Base-by-base conservation (phyloP, 1,140 invertebrate species). In the Bombus vancouverensis region DNA sequence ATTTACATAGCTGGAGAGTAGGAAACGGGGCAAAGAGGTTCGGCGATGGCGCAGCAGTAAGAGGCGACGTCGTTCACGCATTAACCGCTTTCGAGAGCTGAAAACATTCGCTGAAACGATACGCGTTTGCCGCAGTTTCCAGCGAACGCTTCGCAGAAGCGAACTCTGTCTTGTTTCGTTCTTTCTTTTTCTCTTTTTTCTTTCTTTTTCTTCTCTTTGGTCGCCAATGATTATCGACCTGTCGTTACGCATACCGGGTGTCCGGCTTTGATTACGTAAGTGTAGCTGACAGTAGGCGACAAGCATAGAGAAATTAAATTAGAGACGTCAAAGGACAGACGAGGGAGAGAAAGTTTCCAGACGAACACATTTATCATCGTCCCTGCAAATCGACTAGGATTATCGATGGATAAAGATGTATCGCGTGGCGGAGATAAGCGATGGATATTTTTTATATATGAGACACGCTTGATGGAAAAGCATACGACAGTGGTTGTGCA, bases 1-100 rank as follows among this genome's bases (percentile, higher is more conserved):
- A 92, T 92, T 90, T 90, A 90, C 86, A 70, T 44, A 28, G 53
- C 62, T 66, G 37, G 37, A 44, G 37, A 34, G 37, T 59, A 53
- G 44, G 32, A 70, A 68, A 53, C 78, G 37, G 44, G 62, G 15
- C 15, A 22, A 18, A 12, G 62, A 71, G 39, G 47, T 42, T 39
- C 32, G 76, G 37, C 5, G 34, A 42, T 25, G 37, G 25, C 9
- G 15, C 34, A 22, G 10, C 0, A 28, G 10, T 5, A 37, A 12
- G 34, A 28, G 37, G 1, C 5, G 4, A 44, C 28, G 42, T 39
- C 25, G 70, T 71, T 71, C 4, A 71, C 70, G 39, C 13, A 9
- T 73, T 44, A 73, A 44, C 71, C 28, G 39, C 15, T 71, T 13
- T 12, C n/a, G n/a, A 13, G 12, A 2, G 28, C 37, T 13, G 15